Evolutionary conservation across 2,888 invertebrate species (phyloP).

Genomic region (Melanchra persicariae): DNA sequence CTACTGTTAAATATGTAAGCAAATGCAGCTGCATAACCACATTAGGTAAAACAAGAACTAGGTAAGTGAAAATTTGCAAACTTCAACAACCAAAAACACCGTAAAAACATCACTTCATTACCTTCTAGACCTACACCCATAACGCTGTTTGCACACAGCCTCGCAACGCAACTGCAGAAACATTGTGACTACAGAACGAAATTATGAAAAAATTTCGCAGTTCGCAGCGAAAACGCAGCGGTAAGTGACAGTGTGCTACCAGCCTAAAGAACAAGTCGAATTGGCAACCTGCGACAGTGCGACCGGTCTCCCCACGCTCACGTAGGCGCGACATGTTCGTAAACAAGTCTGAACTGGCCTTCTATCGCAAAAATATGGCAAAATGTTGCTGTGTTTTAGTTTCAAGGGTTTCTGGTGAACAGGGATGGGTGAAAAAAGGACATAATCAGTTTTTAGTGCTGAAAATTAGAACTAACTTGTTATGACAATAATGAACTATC

Average conservation of each 20-base stretch:
- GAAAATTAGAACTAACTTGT: too few relatives aligned
- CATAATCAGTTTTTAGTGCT: neutral
- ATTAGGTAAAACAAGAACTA: slow-evolving; percentile 4
- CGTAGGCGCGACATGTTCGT: slow-evolving; percentile 65
- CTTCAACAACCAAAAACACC: slow-evolving; percentile 18
- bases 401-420: slow-evolving; percentile 34
- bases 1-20: neutral
- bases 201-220: neutral
- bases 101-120: slow-evolving; percentile 41
- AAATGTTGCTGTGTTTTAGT: slow-evolving; percentile 51
- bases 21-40: neutral
- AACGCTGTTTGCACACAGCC: slow-evolving; percentile 27
- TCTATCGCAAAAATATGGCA: slow-evolving; percentile 57
- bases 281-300: slow-evolving; percentile 70
- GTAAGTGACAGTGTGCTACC: slow-evolving; percentile 13
- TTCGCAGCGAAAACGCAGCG: neutral
- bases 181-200: neutral
- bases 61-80: neutral
- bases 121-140: slow-evolving; percentile 21
- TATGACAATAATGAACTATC: too few relatives aligned
- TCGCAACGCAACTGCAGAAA: neutral
- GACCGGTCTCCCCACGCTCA: slow-evolving; percentile 67
- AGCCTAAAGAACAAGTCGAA: slow-evolving; percentile 50
- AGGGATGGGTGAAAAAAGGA: neutral
- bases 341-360: slow-evolving; percentile 56